Conservation (phyloP, 2,113 vertebrate genomes). For the Prunella fulvescens region DNA sequence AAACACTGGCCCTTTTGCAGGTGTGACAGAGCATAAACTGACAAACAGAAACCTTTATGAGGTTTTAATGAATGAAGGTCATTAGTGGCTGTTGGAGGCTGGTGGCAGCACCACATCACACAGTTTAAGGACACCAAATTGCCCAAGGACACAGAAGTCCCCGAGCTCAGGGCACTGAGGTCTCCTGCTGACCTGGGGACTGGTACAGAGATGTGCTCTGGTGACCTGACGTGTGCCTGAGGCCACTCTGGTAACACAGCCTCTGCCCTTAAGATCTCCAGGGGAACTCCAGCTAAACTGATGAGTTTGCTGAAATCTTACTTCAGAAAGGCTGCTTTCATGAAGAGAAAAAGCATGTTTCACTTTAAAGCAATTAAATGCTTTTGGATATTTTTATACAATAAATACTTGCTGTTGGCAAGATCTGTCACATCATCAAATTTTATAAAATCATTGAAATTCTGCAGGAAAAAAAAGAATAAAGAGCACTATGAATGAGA, state of each 20-base stretch:
- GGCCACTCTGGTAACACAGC: not conserved
- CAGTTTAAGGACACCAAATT: not conserved
- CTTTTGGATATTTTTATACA: fast-evolving
- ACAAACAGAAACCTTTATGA: not conserved
- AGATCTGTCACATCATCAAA: not conserved
- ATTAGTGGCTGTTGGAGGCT: not conserved
- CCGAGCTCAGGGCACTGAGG: fast-evolving
- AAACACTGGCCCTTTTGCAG: not conserved
- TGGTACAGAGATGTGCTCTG: fast-evolving
- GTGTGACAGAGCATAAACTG: not conserved
- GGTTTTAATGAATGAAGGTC: not conserved
- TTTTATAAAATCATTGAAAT: not conserved
- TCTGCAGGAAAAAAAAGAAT: not conserved
- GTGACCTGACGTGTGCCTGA: not conserved
- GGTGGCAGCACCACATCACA: fast-evolving
- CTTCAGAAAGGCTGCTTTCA: not conserved
- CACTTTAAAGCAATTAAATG: not conserved
- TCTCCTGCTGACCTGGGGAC: not conserved
- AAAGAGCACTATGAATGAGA: not conserved
- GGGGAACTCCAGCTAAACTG: not conserved
- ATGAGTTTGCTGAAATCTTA: not conserved
- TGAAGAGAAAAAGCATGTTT: not conserved
- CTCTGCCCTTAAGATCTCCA: not conserved
- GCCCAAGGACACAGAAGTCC: fast-evolving
- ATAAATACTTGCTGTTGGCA: not conserved